Base-by-base conservation (phyloP, 2,113 vertebrate species). In the Tupaia tana region DNA sequence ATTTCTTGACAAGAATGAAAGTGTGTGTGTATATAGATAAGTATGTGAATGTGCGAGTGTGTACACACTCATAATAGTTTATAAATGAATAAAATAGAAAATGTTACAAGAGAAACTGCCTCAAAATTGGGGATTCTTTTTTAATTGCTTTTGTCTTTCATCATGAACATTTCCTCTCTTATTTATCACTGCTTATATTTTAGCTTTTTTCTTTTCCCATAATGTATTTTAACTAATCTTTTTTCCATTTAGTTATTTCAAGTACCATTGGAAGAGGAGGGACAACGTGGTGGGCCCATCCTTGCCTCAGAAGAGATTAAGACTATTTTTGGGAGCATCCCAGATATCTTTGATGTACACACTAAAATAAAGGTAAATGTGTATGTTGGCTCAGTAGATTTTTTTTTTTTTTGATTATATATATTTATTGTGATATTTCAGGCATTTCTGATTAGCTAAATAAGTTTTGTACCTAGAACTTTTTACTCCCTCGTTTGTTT, bases 271-370 rank as follows among this genome's bases (percentile, higher is more conserved):
- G 99, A 99, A 94, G 99, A 99, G 91, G 99, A 99, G 94, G 99
- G 99, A 31, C 99, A 99, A 64, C 99, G 99, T 58, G 99, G 99
- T 15, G 99, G 99, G 29, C 99, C 99, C 56, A 99, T 99, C 94
- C 99, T 99, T 97, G 99, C 99, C 56, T 99, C 98, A 89, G 99
- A 99, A 97, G 99, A 99, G 97, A 99, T 99, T 56, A 99, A 99
- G 97, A 99, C 99, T 11, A 99, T 99, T 98, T 99, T 99, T 97
- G 99, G 99, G 98, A 99, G 99, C 98, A 99, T 99, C 96, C 99
- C 99, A 63, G 99, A 99, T 96, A 99, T 99, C 97, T 99, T 99
- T 87, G 99, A 99, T 29, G 99, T 99, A 22, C 99, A 99, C 95
- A 99, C 98, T 74, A 99, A 99, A 97, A 99, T 99, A 97, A 99